These are phyloP conservation scores for Ladona fulva DNA, from an alignment of 1,140 invertebrate genomes.

Conservation along the genomic window DNA sequence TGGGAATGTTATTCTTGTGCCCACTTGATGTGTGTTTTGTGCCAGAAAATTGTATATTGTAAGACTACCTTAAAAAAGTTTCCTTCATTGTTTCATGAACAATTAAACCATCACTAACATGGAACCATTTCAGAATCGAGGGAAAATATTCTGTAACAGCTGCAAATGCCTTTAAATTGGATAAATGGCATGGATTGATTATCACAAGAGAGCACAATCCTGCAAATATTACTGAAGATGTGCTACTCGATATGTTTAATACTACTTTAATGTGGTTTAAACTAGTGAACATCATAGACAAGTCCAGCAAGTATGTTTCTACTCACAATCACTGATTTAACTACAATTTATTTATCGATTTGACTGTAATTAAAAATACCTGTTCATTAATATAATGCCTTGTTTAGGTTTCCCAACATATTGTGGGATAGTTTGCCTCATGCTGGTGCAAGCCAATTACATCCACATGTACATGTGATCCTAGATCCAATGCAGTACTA, in stretches of 20 bases:
- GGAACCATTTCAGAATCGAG: slow-evolving; percentile 28
- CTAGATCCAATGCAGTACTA: slow-evolving; percentile 34
- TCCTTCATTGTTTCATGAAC: too few relatives aligned
- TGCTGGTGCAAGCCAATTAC: slow-evolving; percentile 42
- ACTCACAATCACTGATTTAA: not conserved
- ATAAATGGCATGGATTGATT: slow-evolving; percentile 39
- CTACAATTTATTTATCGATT: too few relatives aligned
- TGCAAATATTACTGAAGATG: slow-evolving; percentile 32
- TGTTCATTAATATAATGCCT: too few relatives aligned
- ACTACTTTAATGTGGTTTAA: slow-evolving; percentile 34
- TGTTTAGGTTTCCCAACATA: slow-evolving; percentile 32
- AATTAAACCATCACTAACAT: too few relatives aligned
- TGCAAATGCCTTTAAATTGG: slow-evolving; percentile 42
- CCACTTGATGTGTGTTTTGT: too few relatives aligned
- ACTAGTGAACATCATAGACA: slow-evolving; percentile 22
- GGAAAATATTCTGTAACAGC: slow-evolving; percentile 34
- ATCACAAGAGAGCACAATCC: slow-evolving; percentile 37
- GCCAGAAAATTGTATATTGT: too few relatives aligned
- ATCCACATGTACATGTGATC: slow-evolving; percentile 42
- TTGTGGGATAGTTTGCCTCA: slow-evolving; percentile 41
- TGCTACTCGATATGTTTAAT: slow-evolving; percentile 34
- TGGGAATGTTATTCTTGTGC: too few relatives aligned
- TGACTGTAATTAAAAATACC: too few relatives aligned
- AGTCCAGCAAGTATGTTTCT: slow-evolving; percentile 23
- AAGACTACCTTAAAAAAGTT: too few relatives aligned